Conservation (phyloP, 2,113 vertebrate species). For the Chionis minor region DNA sequence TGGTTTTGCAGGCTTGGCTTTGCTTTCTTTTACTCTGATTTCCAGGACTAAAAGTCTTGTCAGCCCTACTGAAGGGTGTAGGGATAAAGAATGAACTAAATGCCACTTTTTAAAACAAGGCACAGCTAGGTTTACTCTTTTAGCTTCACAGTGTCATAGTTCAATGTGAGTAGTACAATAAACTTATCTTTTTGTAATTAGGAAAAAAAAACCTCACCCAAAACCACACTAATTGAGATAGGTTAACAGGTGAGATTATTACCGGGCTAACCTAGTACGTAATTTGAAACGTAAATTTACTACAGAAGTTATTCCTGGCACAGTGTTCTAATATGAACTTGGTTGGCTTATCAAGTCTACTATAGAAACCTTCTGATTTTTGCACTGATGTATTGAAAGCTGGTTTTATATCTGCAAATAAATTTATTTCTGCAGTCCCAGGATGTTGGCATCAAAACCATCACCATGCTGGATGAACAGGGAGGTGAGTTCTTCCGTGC, state of each 20-base stretch:
- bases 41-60: background rate
- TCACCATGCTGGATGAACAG: constrained; percentile 92
- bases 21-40: background rate
- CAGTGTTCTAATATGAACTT: background rate
- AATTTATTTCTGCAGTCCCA: constrained; percentile 76
- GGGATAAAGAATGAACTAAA: background rate
- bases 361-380: background rate
- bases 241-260: background rate
- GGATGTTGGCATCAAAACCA: constrained; percentile 88
- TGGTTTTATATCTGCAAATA: background rate
- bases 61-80: background rate
- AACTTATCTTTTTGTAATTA: background rate
- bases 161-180: background rate
- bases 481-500: constrained; percentile 80
- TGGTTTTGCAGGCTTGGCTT: background rate
- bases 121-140: background rate
- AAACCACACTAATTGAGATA: background rate
- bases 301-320: background rate
- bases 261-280: background rate
- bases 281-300: background rate
- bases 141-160: background rate
- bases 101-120: background rate
- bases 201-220: background rate
- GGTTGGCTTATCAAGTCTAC: background rate
- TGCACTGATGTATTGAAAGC: background rate